These are phyloP conservation scores for Melanotaenia parkinsoni DNA, from an alignment of 2,797 vertebrate species.

Conservation along the genomic window DNA sequence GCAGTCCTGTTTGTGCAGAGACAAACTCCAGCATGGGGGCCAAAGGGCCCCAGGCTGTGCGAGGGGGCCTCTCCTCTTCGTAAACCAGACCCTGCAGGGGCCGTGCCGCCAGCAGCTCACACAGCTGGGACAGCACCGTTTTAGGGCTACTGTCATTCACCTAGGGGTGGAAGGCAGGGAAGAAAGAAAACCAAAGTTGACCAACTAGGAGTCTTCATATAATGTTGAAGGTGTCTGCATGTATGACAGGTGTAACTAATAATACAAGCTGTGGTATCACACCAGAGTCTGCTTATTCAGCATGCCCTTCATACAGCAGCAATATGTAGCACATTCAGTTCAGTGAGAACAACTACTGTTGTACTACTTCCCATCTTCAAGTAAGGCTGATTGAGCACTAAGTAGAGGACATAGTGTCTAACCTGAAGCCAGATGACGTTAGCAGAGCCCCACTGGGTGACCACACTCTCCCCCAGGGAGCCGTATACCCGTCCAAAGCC, in stretches of 20 bases:
- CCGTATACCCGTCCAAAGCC: slow-evolving; percentile 84
- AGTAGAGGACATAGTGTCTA: slow-evolving; percentile 58
- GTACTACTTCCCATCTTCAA: slow-evolving; percentile 63
- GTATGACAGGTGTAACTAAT: slow-evolving; percentile 44
- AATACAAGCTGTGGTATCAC: slow-evolving; percentile 54
- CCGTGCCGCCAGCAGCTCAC: slow-evolving; percentile 92
- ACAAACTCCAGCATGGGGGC: slow-evolving; percentile 96
- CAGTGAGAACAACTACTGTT: slow-evolving; percentile 78
- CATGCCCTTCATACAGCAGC: slow-evolving; percentile 57
- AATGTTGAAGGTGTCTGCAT: slow-evolving; percentile 45
- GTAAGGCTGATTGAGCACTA: slow-evolving; percentile 57
- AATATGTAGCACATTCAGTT: slow-evolving; percentile 70
- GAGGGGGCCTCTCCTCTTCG: slow-evolving; percentile 90
- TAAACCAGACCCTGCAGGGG: slow-evolving; percentile 95
- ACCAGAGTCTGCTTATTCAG: slow-evolving; percentile 47
- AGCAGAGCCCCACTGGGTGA: slow-evolving; percentile 86
- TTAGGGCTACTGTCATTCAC: slow-evolving; percentile 96
- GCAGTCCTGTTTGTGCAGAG: slow-evolving; percentile 94
- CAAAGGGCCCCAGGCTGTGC: slow-evolving; percentile 84
- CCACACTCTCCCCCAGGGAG: slow-evolving; percentile 85
- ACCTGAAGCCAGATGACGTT: slow-evolving; percentile 90
- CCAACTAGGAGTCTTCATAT: slow-evolving; percentile 33
- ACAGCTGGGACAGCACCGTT: slow-evolving; percentile 93
- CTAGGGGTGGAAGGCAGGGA: slow-evolving; percentile 54
- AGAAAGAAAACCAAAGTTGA: slow-evolving; percentile 16